Conservation (phyloP, 2,888 invertebrate genomes). For the Phortica okadai region DNA sequence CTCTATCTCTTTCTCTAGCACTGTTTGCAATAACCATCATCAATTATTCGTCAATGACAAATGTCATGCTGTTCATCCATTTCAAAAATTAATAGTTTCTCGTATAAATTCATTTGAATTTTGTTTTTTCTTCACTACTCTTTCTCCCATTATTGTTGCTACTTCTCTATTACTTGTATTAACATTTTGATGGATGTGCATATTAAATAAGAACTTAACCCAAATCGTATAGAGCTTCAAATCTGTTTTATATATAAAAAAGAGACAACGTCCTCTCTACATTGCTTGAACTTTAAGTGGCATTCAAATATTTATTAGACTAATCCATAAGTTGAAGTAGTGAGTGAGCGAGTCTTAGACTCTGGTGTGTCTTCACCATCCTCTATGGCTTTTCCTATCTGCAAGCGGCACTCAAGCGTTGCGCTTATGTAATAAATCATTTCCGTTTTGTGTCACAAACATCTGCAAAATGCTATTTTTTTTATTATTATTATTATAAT, state of each 20-base stretch:
- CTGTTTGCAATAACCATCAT: not conserved
- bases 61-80: not conserved
- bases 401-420: not conserved
- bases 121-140: not conserved
- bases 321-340: constrained; percentile 23
- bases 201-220: not conserved
- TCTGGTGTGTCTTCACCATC: no score
- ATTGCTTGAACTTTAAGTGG: constrained; percentile 11
- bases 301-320: constrained; percentile 27
- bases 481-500: not conserved
- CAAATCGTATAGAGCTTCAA: not conserved
- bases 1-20: no score
- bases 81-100: not conserved
- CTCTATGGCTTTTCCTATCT: not conserved
- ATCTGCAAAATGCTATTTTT: not conserved
- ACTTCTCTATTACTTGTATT: not conserved
- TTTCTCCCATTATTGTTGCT: not conserved
- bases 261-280: not conserved
- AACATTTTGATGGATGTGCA: constrained; percentile 22
- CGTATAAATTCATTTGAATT: not conserved
- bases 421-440: constrained; percentile 17
- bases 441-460: constrained; percentile 11
- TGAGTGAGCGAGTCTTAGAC: not conserved
- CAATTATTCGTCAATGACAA: not conserved
- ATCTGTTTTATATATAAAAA: not conserved